Conservation (phyloP, 2,113 vertebrate species). For the Phyllostomus hastatus region DNA sequence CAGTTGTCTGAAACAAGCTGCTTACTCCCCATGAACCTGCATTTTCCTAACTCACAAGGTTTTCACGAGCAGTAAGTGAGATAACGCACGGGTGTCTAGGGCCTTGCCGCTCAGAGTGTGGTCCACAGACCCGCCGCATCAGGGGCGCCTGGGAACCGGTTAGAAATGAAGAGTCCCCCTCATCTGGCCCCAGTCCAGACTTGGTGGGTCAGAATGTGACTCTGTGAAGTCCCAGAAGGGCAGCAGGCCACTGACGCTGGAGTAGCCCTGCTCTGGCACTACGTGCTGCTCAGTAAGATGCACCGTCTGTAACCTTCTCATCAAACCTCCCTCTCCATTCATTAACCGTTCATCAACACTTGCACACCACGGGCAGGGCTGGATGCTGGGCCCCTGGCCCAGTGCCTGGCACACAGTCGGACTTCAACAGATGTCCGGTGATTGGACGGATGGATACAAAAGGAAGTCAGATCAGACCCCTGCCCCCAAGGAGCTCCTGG, state of each 20-base stretch:
- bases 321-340: not conserved
- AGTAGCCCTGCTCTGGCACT: not conserved
- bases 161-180: not conserved
- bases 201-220: not conserved
- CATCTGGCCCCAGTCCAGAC: not conserved
- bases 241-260: not conserved
- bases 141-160: not conserved
- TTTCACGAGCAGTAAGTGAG: not conserved
- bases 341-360: not conserved
- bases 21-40: not conserved
- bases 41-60: not conserved
- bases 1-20: not conserved
- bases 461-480: not conserved
- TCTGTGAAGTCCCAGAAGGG: not conserved
- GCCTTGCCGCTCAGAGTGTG: not conserved
- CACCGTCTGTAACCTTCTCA: not conserved
- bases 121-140: not conserved
- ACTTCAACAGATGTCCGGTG: not conserved
- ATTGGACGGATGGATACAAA: not conserved
- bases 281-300: not conserved
- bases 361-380: not conserved
- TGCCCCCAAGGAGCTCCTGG: not conserved
- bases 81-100: fast-evolving
- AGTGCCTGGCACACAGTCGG: not conserved
- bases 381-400: not conserved